These are phyloP conservation scores for Ennomos erosarius DNA, from an alignment of 2,888 invertebrate species.

Conservation along the genomic window DNA sequence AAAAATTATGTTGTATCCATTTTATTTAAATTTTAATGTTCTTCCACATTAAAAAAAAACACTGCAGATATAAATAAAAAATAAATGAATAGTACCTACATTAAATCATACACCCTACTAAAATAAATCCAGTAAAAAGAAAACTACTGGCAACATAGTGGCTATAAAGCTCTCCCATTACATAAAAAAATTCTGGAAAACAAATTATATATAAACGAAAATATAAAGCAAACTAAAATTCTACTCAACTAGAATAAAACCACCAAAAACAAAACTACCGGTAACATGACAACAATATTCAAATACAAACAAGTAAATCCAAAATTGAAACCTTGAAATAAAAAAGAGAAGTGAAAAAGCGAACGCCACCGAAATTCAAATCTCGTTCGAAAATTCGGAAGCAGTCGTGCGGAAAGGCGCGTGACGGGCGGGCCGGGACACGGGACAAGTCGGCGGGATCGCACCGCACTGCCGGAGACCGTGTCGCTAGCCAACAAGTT, in stretches of 20 bases:
- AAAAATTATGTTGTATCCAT: constrained; percentile 37
- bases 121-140: background rate
- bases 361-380: constrained; percentile 43
- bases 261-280: constrained; percentile 1
- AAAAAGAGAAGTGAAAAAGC: constrained; percentile 25
- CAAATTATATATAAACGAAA: too few species aligned
- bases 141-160: constrained; percentile 1
- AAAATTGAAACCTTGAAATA: constrained; percentile 19
- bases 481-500: constrained; percentile 79
- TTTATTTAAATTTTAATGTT: constrained; percentile 14
- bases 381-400: constrained; percentile 48
- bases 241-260: background rate
- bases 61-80: background rate
- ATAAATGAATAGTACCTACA: background rate
- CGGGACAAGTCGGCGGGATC: constrained; percentile 63
- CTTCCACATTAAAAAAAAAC: background rate
- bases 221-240: background rate
- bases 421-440: constrained; percentile 48
- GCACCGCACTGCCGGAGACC: constrained; percentile 79
- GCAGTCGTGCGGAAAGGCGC: constrained; percentile 52
- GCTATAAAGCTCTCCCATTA: too few species aligned
- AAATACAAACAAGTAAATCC: constrained; percentile 10
- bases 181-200: too few species aligned
- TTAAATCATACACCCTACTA: background rate
- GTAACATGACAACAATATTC: background rate